A percentile compares a stretch with the other conserved stretches of the same genome.
Evolutionary conservation across 2,888 invertebrate species (phyloP).

Genomic region (Meganola albula): DNA sequence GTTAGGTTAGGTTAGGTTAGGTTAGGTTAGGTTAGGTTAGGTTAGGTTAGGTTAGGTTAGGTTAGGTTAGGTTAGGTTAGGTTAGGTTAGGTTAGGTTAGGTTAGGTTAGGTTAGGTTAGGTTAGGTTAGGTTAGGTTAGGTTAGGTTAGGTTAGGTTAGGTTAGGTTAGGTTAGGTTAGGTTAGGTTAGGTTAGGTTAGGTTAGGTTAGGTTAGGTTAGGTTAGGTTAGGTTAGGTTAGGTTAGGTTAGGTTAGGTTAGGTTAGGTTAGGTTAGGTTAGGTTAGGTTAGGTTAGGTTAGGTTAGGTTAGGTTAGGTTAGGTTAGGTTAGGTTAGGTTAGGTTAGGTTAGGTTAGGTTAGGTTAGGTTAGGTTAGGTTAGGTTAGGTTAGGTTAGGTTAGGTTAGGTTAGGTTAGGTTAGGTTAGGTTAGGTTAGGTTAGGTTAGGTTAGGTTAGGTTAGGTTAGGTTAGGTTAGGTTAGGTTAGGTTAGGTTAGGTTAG

Average conservation of each 20-base stretch:
- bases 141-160: slow-evolving; percentile 15
- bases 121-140: slow-evolving; percentile 12
- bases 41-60: slow-evolving; percentile 14
- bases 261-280: slow-evolving; percentile 21
- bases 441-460: slow-evolving; percentile 10
- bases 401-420: slow-evolving; percentile 10
- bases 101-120: slow-evolving; percentile 15
- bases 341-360: slow-evolving; percentile 19
- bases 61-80: slow-evolving; percentile 22
- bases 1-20: slow-evolving; percentile 26
- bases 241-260: slow-evolving; percentile 23
- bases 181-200: slow-evolving; percentile 18
- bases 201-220: slow-evolving; percentile 18
- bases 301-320: slow-evolving; percentile 17
- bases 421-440: slow-evolving; percentile 22
- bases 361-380: slow-evolving; percentile 19
- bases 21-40: slow-evolving; percentile 19
- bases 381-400: slow-evolving; percentile 19
- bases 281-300: slow-evolving; percentile 23
- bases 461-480: slow-evolving; percentile 8
- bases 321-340: slow-evolving; percentile 16
- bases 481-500: slow-evolving; percentile 18
- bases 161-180: slow-evolving; percentile 20
- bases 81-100: slow-evolving; percentile 15
- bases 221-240: slow-evolving; percentile 21